phyloP scores from a whole-genome alignment of 2,113 vertebrate species.

The Murina feae region DNA sequence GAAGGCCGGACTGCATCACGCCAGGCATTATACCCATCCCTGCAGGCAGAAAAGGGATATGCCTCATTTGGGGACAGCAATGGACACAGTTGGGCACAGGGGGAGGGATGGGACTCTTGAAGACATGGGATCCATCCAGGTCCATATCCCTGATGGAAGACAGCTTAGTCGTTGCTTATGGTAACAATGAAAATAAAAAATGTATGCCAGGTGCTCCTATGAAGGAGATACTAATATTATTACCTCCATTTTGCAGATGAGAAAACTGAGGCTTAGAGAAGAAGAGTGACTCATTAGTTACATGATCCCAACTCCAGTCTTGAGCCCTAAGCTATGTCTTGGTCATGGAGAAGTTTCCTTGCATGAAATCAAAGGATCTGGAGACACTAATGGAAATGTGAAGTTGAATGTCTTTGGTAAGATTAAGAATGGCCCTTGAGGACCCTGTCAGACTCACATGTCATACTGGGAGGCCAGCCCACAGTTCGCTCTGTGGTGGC shows the following conservation, averaged over 20 bases:
- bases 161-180: neutral
- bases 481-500: slow-evolving; percentile 89
- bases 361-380: neutral
- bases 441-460: slow-evolving; percentile 79
- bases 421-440: neutral
- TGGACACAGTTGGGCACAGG: neutral
- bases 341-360: neutral
- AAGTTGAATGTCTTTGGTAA: neutral
- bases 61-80: neutral
- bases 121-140: neutral
- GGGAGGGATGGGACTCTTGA: neutral
- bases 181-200: neutral
- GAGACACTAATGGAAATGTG: neutral
- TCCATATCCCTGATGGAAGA: neutral
- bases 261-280: neutral
- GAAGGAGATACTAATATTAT: neutral
- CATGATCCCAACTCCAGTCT: neutral
- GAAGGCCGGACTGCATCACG: slow-evolving; percentile 90
- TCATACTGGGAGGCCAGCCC: slow-evolving; percentile 89
- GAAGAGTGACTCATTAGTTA: neutral
- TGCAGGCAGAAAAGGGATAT: slow-evolving; percentile 68
- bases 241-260: neutral
- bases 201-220: neutral
- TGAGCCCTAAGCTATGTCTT: neutral
- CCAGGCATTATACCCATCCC: slow-evolving; percentile 92